Evolutionary conservation across 2,888 invertebrate genomes (phyloP).

Genomic region (Frankliniella fusca): DNA sequence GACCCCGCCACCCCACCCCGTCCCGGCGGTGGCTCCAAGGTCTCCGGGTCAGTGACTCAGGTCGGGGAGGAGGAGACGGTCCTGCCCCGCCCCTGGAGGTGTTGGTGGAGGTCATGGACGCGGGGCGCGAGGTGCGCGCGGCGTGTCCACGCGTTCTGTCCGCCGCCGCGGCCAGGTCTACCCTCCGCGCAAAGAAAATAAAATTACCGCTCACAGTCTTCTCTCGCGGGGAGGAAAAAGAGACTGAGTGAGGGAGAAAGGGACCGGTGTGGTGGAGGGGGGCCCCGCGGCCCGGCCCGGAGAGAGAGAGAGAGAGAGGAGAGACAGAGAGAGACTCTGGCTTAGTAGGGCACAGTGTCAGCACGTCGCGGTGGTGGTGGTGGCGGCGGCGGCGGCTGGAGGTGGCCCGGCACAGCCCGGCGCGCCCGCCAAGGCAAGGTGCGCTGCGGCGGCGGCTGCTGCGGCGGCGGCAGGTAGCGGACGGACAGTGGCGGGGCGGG

Average conservation of each 20-base stretch:
- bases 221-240: background rate
- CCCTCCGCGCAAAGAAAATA: background rate
- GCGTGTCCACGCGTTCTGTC: no score
- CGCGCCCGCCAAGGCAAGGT: no score
- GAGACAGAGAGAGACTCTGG: background rate
- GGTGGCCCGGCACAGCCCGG: no score
- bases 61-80: no score
- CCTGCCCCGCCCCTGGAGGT: background rate
- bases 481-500: background rate
- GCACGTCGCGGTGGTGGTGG: conserved; percentile 1
- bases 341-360: conserved; percentile 24
- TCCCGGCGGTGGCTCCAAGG: no score
- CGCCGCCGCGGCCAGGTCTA: background rate
- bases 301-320: background rate
- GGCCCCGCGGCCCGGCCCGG: background rate
- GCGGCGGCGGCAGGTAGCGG: background rate
- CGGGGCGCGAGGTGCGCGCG: background rate
- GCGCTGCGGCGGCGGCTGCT: background rate
- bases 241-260: conserved; percentile 16
- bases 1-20: no score
- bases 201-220: background rate
- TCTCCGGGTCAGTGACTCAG: no score
- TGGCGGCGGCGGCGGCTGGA: background rate
- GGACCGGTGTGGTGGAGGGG: conserved; percentile 4
- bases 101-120: background rate